A percentile compares a stretch with the other conserved stretches of the same genome.
phyloP scores from a whole-genome alignment of 2,797 vertebrate genomes.

The Sternarchorhynchus goeldii region DNA sequence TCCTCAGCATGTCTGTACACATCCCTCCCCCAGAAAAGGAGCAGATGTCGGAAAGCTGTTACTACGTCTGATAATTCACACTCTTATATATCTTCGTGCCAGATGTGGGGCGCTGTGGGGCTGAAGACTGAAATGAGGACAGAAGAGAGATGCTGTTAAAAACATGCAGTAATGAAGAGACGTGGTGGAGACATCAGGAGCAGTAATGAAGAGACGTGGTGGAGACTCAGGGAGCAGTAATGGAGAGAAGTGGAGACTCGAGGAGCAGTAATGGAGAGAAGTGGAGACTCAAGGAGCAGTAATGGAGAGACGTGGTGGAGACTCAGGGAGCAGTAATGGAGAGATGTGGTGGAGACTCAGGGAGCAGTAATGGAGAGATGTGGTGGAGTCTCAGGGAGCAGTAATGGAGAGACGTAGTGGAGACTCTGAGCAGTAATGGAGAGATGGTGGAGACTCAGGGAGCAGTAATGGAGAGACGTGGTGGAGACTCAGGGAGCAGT shows the following conservation, averaged over 20 bases:
- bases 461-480: not conserved
- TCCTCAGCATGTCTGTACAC: slow-evolving; percentile 54
- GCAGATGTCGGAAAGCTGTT: slow-evolving; percentile 69
- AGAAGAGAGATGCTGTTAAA: slow-evolving; percentile 1
- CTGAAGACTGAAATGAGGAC: slow-evolving; percentile 33
- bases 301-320: too few relatives aligned
- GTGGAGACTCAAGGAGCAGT: too few relatives aligned
- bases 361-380: too few relatives aligned
- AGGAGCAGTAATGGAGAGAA: too few relatives aligned
- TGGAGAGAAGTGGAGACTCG: too few relatives aligned
- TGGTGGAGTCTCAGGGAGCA: too few relatives aligned
- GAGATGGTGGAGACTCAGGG: not conserved
- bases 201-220: too few relatives aligned
- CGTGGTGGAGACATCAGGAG: too few relatives aligned
- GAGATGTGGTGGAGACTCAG: too few relatives aligned
- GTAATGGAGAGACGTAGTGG: not conserved
- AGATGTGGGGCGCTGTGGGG: slow-evolving; percentile 62
- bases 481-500: too few relatives aligned
- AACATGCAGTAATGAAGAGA: not conserved
- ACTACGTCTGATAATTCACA: slow-evolving; percentile 55
- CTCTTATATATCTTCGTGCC: slow-evolving; percentile 62
- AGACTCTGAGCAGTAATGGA: not conserved
- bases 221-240: too few relatives aligned
- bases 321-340: too few relatives aligned
- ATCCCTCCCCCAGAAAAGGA: slow-evolving; percentile 53